Percentiles rank a stretch among this genome's conserved stretches.
These are phyloP conservation scores for Siniperca obscura DNA, from an alignment of 2,797 vertebrate species.

Conservation along the genomic window DNA sequence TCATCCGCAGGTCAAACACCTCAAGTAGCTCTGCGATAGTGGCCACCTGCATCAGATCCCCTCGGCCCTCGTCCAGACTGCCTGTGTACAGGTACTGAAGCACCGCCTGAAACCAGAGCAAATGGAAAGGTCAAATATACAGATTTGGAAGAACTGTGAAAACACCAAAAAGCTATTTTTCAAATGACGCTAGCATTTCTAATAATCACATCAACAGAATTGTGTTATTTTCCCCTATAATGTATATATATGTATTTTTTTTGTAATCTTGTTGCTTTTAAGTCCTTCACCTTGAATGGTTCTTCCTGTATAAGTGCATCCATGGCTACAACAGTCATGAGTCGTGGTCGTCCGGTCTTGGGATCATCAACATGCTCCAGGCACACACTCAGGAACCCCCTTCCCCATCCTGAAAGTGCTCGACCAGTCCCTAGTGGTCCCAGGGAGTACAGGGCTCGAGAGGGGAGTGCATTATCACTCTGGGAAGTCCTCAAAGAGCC, in stretches of 20 bases:
- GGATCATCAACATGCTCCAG: conserved; percentile 88
- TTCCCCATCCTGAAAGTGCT: conserved; percentile 88
- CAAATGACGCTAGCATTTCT: not conserved
- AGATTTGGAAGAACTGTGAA: not conserved
- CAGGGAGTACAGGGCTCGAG: conserved; percentile 65
- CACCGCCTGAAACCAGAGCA: conserved; percentile 79
- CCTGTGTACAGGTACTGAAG: conserved; percentile 93
- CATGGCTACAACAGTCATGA: conserved; percentile 90
- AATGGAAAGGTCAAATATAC: conserved; percentile 10
- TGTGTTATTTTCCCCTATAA: not conserved
- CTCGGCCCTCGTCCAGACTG: conserved; percentile 85
- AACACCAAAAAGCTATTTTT: not conserved
- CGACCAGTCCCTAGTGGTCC: conserved; percentile 77
- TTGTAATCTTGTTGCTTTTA: not conserved
- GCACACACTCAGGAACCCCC: conserved; percentile 88
- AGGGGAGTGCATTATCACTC: conserved; percentile 86
- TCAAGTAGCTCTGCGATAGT: conserved; percentile 93
- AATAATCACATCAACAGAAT: not conserved
- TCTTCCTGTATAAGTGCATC: conserved; percentile 87
- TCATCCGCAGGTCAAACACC: conserved; percentile 95
- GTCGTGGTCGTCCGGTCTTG: conserved; percentile 81
- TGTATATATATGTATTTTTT: too few species aligned
- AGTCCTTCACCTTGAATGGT: conserved; percentile 85
- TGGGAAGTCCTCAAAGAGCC: conserved; percentile 85
- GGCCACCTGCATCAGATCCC: conserved; percentile 92